Evolutionary conservation across 2,797 vertebrate species (phyloP).

Genomic region (Rhinogobio ventralis): DNA sequence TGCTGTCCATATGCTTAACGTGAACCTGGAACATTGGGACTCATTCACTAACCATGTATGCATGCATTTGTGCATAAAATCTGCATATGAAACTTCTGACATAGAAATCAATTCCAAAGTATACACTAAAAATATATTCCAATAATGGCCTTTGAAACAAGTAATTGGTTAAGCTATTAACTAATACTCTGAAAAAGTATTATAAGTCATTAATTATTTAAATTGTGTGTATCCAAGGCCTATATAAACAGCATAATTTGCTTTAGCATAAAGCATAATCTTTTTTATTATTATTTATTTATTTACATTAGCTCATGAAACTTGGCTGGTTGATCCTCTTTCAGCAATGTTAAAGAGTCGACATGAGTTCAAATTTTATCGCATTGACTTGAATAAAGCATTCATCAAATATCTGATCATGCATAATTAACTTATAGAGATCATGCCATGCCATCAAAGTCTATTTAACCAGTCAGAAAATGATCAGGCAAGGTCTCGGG

Average conservation of each 20-base stretch:
- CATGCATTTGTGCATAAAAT: too few species aligned
- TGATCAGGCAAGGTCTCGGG: not conserved
- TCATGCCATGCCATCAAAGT: not conserved
- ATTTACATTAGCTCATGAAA: not conserved
- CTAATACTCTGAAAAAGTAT: too few species aligned
- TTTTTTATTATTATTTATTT: not conserved
- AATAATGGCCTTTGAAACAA: too few species aligned
- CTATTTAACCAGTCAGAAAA: slow-evolving; percentile 22
- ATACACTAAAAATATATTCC: too few species aligned
- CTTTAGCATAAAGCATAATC: not conserved
- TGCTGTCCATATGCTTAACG: not conserved
- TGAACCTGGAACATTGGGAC: not conserved
- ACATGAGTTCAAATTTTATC: slow-evolving; percentile 6
- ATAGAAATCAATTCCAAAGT: too few species aligned
- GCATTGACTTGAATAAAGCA: not conserved
- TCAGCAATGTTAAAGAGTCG: not conserved
- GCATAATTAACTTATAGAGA: not conserved
- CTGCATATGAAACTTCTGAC: too few species aligned
- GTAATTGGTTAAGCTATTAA: too few species aligned
- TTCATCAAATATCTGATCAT: slow-evolving; percentile 6
- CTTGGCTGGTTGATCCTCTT: not conserved
- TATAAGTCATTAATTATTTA: too few species aligned
- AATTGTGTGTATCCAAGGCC: not conserved
- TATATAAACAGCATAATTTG: not conserved
- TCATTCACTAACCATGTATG: not conserved